These are phyloP conservation scores for Altica lythri DNA, from an alignment of 2,888 invertebrate species.

Conservation along the genomic window DNA sequence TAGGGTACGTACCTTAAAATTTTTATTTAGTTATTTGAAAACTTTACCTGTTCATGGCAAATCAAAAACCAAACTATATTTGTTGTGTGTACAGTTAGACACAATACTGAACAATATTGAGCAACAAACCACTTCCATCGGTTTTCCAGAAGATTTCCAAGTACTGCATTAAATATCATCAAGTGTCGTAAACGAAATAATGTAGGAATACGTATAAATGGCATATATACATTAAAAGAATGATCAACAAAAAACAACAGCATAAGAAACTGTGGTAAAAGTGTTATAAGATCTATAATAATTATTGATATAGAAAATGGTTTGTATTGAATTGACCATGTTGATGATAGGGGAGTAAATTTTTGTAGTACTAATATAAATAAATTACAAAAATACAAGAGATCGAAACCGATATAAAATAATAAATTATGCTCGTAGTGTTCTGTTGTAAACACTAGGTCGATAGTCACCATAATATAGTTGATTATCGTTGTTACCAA, in stretches of 20 bases:
- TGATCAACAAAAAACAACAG: conserved; percentile 15
- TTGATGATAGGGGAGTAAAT: conserved; percentile 16
- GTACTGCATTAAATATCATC: conserved; percentile 56
- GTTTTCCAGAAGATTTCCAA: conserved; percentile 59
- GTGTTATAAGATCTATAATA: conserved; percentile 29
- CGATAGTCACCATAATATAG: conserved; percentile 24
- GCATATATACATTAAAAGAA: conserved; percentile 18
- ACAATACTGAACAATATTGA: conserved; percentile 59
- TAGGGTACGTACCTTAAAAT: too few relatives aligned
- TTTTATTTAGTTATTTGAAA: too few relatives aligned
- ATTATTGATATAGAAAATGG: conserved; percentile 7
- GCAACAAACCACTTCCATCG: conserved; percentile 60
- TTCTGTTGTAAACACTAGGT: conserved; percentile 13
- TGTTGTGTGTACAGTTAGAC: conserved; percentile 59
- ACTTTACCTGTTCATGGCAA: conserved; percentile 18
- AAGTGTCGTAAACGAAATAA: conserved; percentile 58
- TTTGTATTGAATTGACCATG: conserved; percentile 6
- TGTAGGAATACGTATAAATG: conserved; percentile 52
- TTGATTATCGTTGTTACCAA: conserved; percentile 20
- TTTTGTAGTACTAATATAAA: conserved; percentile 25
- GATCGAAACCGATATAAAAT: conserved; percentile 29
- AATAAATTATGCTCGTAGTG: conserved; percentile 4
- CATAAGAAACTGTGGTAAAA: conserved; percentile 20
- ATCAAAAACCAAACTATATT: conserved; percentile 60
- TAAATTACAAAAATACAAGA: conserved; percentile 30